Percentiles rank a stretch among this genome's conserved stretches.
phyloP scores from a whole-genome alignment of 2,113 vertebrate genomes.

The Hiodon alosoides region DNA sequence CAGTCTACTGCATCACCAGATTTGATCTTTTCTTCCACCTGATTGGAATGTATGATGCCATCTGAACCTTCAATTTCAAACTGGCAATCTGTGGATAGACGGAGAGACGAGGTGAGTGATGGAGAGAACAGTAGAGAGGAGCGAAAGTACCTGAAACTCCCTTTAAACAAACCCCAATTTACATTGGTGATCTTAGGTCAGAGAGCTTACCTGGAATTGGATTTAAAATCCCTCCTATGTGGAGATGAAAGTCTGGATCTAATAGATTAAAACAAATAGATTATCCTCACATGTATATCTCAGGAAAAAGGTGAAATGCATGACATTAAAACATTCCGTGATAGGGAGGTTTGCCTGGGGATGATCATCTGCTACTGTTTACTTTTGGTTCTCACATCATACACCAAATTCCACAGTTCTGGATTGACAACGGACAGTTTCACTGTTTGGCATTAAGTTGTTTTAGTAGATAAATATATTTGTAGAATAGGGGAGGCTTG shows the following conservation, averaged over 20 bases:
- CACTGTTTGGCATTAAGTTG: no score
- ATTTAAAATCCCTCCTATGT: conserved; percentile 95
- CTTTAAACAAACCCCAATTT: background rate
- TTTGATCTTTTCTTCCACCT: conserved; percentile 91
- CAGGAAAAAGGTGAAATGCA: no score
- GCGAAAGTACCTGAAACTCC: background rate
- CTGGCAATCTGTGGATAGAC: conserved; percentile 72
- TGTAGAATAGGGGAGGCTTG: no score
- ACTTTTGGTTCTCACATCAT: no score
- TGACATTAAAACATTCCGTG: no score
- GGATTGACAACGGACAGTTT: no score
- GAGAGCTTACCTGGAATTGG: conserved; percentile 89
- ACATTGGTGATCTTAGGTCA: background rate
- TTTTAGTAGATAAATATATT: no score
- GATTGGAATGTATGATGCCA: conserved; percentile 85
- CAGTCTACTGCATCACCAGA: conserved; percentile 87
- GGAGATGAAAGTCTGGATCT: conserved; percentile 97
- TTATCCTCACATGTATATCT: no score
- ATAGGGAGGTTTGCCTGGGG: no score
- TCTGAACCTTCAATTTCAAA: conserved; percentile 86
- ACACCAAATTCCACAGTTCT: no score
- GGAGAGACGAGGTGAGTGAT: background rate
- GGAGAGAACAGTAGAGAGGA: background rate
- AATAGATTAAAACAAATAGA: conserved; percentile 58
- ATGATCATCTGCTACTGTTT: no score